Evolutionary conservation across 2,113 vertebrate species (phyloP), one percentile per base, ranked within the genome.

Genomic region (Cynoglossus semilaevis): DNA sequence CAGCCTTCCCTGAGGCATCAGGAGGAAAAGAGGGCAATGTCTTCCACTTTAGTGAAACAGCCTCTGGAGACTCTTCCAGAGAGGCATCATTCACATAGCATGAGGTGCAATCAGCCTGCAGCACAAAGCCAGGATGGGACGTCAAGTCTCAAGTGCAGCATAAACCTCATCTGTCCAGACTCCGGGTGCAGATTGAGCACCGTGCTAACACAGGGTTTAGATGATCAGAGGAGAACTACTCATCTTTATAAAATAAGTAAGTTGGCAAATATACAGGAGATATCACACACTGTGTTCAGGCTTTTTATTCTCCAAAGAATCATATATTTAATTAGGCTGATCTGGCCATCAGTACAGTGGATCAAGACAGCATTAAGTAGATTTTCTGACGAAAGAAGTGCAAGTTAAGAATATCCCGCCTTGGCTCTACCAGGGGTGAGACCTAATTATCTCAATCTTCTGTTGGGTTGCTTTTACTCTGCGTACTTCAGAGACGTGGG

Each of bases 41-140:
- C 74, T 62, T 67, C 79, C 47, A 47, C 57, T 79, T 76, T 66
- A 67, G 61, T 71, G 63, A 64, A 75, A 62, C 71, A 62, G 51
- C 73, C 72, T 74, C 70, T 36, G 15, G 38, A 60, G 77, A 80
- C 73, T 44, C 67, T 59, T 22, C 65, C 58, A 54, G 19, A 64
- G 70, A 75, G 63, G 58, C 75, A 78, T 84, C 62, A 58, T 68
- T 87, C 82, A 84, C 66, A 67, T 54, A 65, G 61, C 67, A 58
- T 63, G 70, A 69, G 53, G 64, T 60, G 70, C 70, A 76, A 68
- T 81, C 71, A 79, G 78, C 66, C 72, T 49, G 48, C 76, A 78
- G 77, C 77, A 43, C 44, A 52, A 40, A 60, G 41, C 67, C 70
- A 43, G 67, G 84, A 79, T 65, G 63, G 72, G 58, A 82, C 77